phyloP scores from a whole-genome alignment of 2,113 vertebrate genomes.

The Psilopsiagon aurifrons region DNA sequence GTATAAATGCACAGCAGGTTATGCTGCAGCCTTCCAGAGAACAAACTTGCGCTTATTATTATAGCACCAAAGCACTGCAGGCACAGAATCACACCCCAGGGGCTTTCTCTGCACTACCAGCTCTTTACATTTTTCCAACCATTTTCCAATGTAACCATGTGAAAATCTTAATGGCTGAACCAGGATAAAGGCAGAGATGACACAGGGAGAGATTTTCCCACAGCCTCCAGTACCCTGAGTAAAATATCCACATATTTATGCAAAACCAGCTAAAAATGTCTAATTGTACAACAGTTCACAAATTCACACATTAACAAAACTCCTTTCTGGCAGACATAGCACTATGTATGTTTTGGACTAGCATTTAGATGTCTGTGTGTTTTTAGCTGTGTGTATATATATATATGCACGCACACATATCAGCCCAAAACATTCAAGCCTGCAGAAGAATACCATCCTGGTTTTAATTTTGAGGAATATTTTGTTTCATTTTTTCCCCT shows the following conservation, averaged over 20 bases:
- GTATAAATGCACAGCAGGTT: not conserved
- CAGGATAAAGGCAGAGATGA: not conserved
- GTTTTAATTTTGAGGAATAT: conserved; percentile 17
- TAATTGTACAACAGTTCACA: not conserved
- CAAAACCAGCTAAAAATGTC: not conserved
- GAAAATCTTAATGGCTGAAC: not conserved
- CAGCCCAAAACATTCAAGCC: not conserved
- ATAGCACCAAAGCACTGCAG: not conserved
- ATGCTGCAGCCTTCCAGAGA: not conserved
- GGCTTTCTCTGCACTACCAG: not conserved
- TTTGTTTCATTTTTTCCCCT: not conserved
- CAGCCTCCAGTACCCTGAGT: accelerated
- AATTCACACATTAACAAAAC: not conserved
- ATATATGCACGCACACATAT: accelerated
- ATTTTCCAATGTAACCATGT: not conserved
- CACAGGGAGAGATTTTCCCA: not conserved
- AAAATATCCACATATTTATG: not conserved
- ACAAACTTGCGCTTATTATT: not conserved
- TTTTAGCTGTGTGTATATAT: not conserved
- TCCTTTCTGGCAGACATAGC: not conserved
- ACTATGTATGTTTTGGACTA: not conserved
- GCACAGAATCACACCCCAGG: not conserved
- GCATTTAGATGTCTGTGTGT: not conserved
- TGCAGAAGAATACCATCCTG: not conserved
- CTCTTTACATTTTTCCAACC: not conserved